phyloP scores from a whole-genome alignment of 2,113 vertebrate species.

The Cephalopterus ornatus region DNA sequence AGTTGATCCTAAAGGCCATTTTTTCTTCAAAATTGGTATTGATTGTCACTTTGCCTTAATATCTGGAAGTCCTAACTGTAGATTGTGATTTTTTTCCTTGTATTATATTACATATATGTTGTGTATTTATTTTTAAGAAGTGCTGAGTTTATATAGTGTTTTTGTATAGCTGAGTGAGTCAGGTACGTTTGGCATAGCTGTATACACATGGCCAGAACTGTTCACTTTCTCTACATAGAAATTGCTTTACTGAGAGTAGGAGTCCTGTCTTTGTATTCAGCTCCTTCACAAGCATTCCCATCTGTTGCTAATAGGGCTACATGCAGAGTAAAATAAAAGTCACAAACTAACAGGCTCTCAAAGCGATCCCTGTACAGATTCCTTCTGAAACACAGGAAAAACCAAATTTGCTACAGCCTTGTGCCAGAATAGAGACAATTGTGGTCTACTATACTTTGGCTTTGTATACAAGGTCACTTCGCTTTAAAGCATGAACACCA shows the following conservation, averaged over 20 bases:
- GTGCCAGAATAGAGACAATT: neutral
- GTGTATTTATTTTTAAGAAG: neutral
- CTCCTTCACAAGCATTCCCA: neutral
- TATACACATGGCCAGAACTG: neutral
- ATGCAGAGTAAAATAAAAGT: neutral
- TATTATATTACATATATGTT: neutral
- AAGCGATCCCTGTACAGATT: neutral
- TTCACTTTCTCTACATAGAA: neutral
- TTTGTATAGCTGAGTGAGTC: neutral
- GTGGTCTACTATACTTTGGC: fast-evolving
- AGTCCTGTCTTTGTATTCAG: neutral
- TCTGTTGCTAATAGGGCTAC: neutral
- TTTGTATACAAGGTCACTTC: neutral
- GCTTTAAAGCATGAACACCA: neutral
- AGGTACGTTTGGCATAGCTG: neutral
- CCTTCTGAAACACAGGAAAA: neutral
- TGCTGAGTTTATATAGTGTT: neutral
- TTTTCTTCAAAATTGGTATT: neutral
- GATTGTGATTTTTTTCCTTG: neutral
- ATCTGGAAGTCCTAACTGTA: neutral
- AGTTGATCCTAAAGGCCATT: neutral
- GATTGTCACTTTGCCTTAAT: neutral
- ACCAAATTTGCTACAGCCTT: neutral
- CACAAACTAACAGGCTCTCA: neutral
- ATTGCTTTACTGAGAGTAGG: neutral